Evolutionary conservation across 2,888 invertebrate species (phyloP), one percentile per base, ranked within the genome.

Genomic region (Lasioglossum leucozonium): DNA sequence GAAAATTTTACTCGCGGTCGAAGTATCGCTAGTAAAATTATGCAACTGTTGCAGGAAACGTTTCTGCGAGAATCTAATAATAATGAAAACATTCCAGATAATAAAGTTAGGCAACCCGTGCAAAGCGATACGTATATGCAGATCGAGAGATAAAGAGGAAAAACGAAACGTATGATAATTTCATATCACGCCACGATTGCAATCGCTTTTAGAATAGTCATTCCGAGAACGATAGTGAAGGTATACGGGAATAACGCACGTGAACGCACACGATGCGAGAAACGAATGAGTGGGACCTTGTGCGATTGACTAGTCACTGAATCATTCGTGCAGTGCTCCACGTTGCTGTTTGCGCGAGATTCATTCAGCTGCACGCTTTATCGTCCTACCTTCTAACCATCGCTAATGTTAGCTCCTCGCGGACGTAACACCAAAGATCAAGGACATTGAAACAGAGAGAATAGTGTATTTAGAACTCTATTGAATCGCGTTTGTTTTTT

Each of bases 301-400:
- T 80, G 69, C 90, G 85, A 88, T 74, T 85, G 88, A 87, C 87
- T 88, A 82, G 85, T 82, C 88, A 84, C 77, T 88, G 90, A 91
- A 88, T 91, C 88, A 91, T 84, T 87, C 86, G 84, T 79, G 55
- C 87, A 69, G 84, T 85, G 77, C 86, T 78, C 84, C 77, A 71
- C 75, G 67, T 76, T 69, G 73, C 65, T 81, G 73, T 81, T 85
- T 79, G 79, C 80, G 77, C 51, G 74, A 78, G 62, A 77, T 69
- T 76, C 77, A 34, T 69, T 51, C 77, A 55, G 55, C 72, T 18
- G 67, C n/a, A 44, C 69, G 16, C 34, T 34, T 73, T 62, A 74
- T 77, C 42, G 34, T 34, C 26, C 51, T 37, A 18, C 40, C 34
- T 71, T 13, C 42, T 47, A 42, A 42, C 18, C 62, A 8, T 55